Base-by-base conservation (phyloP, 2,888 invertebrate genomes). In the Labia minor region DNA sequence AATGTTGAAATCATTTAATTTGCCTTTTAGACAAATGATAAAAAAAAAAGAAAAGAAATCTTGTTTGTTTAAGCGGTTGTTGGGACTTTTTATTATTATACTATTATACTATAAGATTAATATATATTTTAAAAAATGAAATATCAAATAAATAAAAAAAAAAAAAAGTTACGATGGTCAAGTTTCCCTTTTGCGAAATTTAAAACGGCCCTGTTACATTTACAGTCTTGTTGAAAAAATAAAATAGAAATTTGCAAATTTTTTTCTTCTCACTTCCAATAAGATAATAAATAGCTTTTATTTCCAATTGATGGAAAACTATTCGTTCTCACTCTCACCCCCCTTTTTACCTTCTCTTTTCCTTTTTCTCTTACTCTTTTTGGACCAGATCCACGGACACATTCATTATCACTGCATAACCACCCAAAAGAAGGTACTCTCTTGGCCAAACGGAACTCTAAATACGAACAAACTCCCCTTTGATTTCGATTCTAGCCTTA, bases 1-100 rank as follows among this genome's bases (percentile, higher is more conserved):
- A 49, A 49, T 49, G 49, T 49, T 49, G 49, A 49, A 49, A 49
- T 14, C 49, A 66, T 62, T 49, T 66, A 66, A 66, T 63, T 66
- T 66, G 33, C 49, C 49, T 49, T 49, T 49, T 49, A 8, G 49
- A 49, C 14, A 14, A 21, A 64, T 21, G 20, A 18, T 4, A n/a
- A 21, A 64, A 26, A 64, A 4, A 21, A 21, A 64, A 19, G 10
- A 19, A 19, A 20, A 19, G 14, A 20, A 14, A 21, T 21, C 64
- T 33, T 64, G 21, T 64, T 21, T 64, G 21, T 64, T 21, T 21
- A 33, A 16, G 64, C 64, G 26, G 33, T 64, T 64, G 64, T 64
- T 64, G 64, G 33, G 64, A 64, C 64, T 33, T 26, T 26, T 21
- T 21, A 64, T n/a, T n/a, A n/a, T 49, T 49, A 63, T 11, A 64